Percentiles rank a stretch among this genome's conserved stretches.
Evolutionary conservation across 92 coral and sea anemone genomes (phyloP).

Genomic region (Paramuricea clavata): DNA sequence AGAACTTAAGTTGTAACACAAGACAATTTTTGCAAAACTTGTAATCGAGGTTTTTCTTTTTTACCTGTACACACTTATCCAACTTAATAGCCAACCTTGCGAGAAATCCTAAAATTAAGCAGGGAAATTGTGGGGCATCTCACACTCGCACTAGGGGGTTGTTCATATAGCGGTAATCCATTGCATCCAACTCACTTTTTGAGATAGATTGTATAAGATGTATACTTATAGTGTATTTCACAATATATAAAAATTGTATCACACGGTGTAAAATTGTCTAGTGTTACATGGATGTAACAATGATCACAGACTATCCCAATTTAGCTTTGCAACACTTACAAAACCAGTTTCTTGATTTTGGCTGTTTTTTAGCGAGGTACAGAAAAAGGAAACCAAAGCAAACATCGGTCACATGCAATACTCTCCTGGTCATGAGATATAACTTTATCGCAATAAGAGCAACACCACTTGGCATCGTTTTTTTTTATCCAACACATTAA

Average conservation of each 20-base stretch:
- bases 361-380: slow-evolving; percentile 58
- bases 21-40: not conserved
- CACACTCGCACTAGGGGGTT: no score
- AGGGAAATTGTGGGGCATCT: not conserved
- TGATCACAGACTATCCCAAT: slow-evolving; percentile 12
- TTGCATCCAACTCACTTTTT: no score
- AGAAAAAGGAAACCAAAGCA: slow-evolving; percentile 64
- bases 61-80: not conserved
- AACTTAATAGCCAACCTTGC: not conserved
- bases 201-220: no score
- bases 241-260: not conserved
- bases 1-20: not conserved
- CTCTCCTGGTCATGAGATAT: slow-evolving; percentile 63
- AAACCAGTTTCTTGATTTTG: slow-evolving; percentile 65
- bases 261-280: not conserved
- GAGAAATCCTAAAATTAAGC: not conserved
- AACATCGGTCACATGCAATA: slow-evolving; percentile 74
- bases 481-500: slow-evolving; percentile 46
- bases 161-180: no score
- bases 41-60: not conserved
- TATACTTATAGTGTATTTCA: no score
- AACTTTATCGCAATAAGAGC: slow-evolving; percentile 53
- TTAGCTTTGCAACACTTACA: slow-evolving; percentile 63
- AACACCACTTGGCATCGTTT: slow-evolving; percentile 45
- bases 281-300: not conserved